Conservation (phyloP, 2,888 invertebrate genomes). For the Lasioglossum leucozonium region DNA sequence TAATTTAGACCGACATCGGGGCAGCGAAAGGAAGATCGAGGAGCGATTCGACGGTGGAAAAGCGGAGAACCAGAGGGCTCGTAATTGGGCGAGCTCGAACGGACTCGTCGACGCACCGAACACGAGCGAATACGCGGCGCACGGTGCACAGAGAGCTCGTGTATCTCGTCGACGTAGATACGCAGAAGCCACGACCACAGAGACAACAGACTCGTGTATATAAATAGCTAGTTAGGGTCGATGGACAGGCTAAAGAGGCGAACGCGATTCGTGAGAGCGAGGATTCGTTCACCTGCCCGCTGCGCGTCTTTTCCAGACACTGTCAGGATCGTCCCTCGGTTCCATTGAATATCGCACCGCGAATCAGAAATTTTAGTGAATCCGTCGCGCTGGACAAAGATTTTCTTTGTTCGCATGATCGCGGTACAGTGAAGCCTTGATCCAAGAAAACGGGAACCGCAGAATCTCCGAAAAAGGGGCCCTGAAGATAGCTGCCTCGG, state of each 20-base stretch:
- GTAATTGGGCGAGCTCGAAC: background rate
- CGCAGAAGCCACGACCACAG: constrained; percentile 66
- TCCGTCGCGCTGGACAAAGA: background rate
- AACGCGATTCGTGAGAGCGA: constrained; percentile 72
- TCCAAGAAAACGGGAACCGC: too few species aligned
- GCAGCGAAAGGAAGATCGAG: background rate
- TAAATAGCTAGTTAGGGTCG: constrained; percentile 83
- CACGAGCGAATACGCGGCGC: constrained; percentile 29
- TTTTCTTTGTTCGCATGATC: background rate
- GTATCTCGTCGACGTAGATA: constrained; percentile 50
- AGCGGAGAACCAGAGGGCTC: background rate
- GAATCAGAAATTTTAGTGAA: background rate
- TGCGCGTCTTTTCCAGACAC: too few species aligned
- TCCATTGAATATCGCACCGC: too few species aligned
- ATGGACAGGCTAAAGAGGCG: constrained; percentile 79
- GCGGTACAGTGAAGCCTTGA: too few species aligned
- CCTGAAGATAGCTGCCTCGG: too few species aligned
- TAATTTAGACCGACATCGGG: background rate
- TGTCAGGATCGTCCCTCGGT: too few species aligned
- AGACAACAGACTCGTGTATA: constrained; percentile 74
- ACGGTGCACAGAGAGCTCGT: constrained; percentile 36
- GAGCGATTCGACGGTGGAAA: background rate
- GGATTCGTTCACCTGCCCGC: constrained; percentile 75
- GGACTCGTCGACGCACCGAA: constrained; percentile 22
- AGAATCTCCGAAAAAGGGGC: too few species aligned